Conservation (phyloP, 2,113 vertebrate species). For the Lampris incognitus region DNA sequence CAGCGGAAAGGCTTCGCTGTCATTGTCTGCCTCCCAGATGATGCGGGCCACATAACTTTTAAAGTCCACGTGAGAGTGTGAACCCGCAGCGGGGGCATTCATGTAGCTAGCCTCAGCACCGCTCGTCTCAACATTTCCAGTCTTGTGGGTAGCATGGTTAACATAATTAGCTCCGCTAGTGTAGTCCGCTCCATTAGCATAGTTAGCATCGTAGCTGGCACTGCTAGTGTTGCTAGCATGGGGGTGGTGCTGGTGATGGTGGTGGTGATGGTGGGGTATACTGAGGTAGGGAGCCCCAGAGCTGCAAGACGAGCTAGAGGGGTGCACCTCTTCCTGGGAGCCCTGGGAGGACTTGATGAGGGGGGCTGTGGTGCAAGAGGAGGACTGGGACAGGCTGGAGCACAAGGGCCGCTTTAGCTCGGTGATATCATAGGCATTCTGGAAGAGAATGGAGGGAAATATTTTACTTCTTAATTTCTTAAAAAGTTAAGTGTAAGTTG, state of each 20-base stretch:
- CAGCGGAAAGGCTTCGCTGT: conserved; percentile 76
- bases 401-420: conserved; percentile 87
- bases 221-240: conserved; percentile 2
- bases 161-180: conserved; percentile 18
- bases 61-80: conserved; percentile 80
- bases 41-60: conserved; percentile 86
- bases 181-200: conserved; percentile 2
- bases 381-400: conserved; percentile 82
- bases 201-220: conserved; percentile 12
- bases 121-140: conserved; percentile 23
- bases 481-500: too few species aligned
- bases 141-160: not conserved
- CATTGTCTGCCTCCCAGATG: conserved; percentile 86
- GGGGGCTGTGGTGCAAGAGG: conserved; percentile 81
- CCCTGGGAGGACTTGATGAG: conserved; percentile 79
- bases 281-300: conserved; percentile 70
- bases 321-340: conserved; percentile 83
- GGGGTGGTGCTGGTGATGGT: conserved; percentile 44
- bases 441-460: not conserved
- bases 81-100: not conserved
- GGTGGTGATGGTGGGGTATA: conserved; percentile 66
- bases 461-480: too few species aligned
- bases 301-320: conserved; percentile 68
- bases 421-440: conserved; percentile 88
- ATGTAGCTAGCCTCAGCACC: conserved; percentile 32